Base-by-base conservation (phyloP, 2,888 invertebrate species). In the Orthonevra nobilis region DNA sequence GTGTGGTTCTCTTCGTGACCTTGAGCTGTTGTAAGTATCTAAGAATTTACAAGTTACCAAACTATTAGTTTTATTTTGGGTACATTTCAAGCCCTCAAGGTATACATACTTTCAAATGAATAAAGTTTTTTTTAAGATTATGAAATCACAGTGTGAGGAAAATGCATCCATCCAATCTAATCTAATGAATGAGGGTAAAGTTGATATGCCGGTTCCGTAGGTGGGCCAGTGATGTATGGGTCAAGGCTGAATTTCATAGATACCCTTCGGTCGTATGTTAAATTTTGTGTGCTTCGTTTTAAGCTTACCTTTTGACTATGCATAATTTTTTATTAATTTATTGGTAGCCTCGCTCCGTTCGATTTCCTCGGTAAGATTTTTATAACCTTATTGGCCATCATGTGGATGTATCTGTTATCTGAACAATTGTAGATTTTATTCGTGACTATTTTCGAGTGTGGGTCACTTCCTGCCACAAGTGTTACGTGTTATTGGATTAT, bases 1-100 rank as follows among this genome's bases (percentile, higher is more conserved):
- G 44, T 40, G 64, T 64, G 64, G 58, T 77, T 64, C 36, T 77
- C 64, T 77, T 77, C 70, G 52, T 60, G 77, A 66, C 77, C 77
- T 77, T 77, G 60, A 60, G 40, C 46, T 48, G 26, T n/a, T 34
- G 77, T 77, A 77, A 77, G 77, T 77, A 75, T 60, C 38, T 54
- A 2, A n/a, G 15, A 38, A 12, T n/a, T n/a, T n/a, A n/a, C n/a
- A n/a, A n/a, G n/a, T n/a, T n/a, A n/a, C n/a, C n/a, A n/a, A n/a
- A n/a, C n/a, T n/a, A n/a, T n/a, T n/a, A n/a, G n/a, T n/a, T n/a
- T n/a, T n/a, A n/a, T n/a, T n/a, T n/a, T n/a, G n/a, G n/a, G n/a
- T n/a, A n/a, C n/a, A n/a, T n/a, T n/a, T n/a, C n/a, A 15, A 3
- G 6, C 2, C 0, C 7, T 5, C n/a, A 14, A 17, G 14, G n/a